These are phyloP conservation scores for Mimumesa dahlbomi DNA, from an alignment of 2,888 invertebrate genomes.

Conservation along the genomic window DNA sequence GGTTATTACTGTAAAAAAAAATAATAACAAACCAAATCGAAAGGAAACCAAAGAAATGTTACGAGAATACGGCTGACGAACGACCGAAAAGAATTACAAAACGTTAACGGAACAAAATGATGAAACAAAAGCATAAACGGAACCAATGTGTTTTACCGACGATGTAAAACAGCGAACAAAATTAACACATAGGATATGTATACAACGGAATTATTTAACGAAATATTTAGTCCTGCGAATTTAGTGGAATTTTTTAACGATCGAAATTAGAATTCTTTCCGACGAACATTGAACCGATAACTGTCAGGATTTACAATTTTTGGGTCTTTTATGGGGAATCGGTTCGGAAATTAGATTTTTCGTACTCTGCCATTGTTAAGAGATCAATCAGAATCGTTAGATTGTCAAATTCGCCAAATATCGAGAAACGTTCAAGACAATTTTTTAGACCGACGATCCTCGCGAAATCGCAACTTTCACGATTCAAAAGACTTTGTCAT, in stretches of 20 bases:
- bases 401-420: no score
- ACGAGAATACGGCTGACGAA: background rate
- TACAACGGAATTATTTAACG: constrained; percentile 13
- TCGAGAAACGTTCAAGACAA: no score
- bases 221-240: constrained; percentile 28
- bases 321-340: no score
- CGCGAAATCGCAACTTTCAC: no score
- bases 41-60: background rate
- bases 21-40: background rate
- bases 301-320: background rate
- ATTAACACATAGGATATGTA: background rate
- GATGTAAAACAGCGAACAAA: constrained; percentile 27
- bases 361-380: no score
- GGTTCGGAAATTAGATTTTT: no score
- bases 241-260: constrained; percentile 54
- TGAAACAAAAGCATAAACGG: constrained; percentile 10
- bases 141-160: constrained; percentile 57
- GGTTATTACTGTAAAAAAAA: constrained; percentile 26
- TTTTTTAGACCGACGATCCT: no score
- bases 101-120: constrained; percentile 1
- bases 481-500: no score
- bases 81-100: background rate
- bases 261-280: constrained; percentile 36
- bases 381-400: no score
- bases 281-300: no score